Evolutionary conservation across 1,140 invertebrate genomes (phyloP), one percentile per base, ranked within the genome.

Genomic region (Heliothis virescens): DNA sequence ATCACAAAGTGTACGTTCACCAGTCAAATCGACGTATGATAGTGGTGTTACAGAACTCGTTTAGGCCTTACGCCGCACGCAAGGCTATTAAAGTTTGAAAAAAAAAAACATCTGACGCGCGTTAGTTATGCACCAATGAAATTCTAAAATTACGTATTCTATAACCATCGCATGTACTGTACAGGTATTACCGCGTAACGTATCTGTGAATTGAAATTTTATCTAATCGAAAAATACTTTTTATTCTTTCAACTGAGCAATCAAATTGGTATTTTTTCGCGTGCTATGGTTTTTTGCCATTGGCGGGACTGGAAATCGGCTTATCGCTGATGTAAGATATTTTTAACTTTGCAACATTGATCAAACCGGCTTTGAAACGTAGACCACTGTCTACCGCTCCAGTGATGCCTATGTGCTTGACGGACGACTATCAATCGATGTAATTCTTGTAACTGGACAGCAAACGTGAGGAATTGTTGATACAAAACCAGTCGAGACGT

Each of bases 111-210:
- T 57, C 67, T 55, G 60, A 76, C 74, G 13, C 47, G 12, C 50
- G 60, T 76, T 76, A 76, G 59, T 53, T 52, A 76, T 63, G 59
- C 73, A 76, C 73, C 59, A 76, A 63, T 76, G 73, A 76, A 76
- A 48, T 50, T 50, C 21, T 12, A 76, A 63, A 76, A 76, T 76
- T 76, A 76, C 73, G 47, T 48, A 76, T 48, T 71, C 48, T 50
- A 76, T 76, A 50, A 63, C 60, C 48, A 76, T 52, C 67, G 67
- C 41, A 53, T 71, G 59, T 2, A 34, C 34, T 71, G 59, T 2
- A 34, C 34, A 41, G 34, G 34, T 55, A 34, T 63, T 65, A 62
- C 26, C 13, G 47, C 48, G 67, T 71, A 65, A 53, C 74, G 60
- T 74, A 74, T 63, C 52, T 34, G 21, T 13, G 47, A 26, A 65